Evolutionary conservation across 2,888 invertebrate species (phyloP), one percentile per base, ranked within the genome.

Genomic region (Prosapia bicincta): DNA sequence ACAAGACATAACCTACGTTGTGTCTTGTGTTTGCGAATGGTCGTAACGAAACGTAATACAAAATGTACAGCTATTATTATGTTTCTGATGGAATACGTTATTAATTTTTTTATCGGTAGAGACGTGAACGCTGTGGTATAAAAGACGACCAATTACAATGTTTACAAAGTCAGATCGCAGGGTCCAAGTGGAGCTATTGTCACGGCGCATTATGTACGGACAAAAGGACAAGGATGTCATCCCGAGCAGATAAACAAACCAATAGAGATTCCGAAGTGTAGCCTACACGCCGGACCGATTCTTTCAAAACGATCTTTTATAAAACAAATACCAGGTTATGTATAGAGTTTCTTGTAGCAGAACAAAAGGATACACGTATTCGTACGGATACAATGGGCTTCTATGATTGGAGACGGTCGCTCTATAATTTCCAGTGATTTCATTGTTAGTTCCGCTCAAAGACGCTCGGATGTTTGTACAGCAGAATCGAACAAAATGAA

Each of bases 371-470:
- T 54, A 54, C 54, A 54, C 54, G 54, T 54, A 54, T 54, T 54
- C 54, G 20, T 20, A 20, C n/a, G 20, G 54, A 20, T 54, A 54
- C 54, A 54, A 54, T 54, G 54, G 54, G 20, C 54, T 20, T 54
- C 54, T 54, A 54, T 72, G 76, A 76, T 76, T 76, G 76, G 76
- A 70, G 70, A 76, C 76, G 76, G 70, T 72, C 24, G 71, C 20
- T 20, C 68, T 30, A 69, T 72, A 69, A 72, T 76, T 69, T 76
- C 65, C 54, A 68, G 76, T 76, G 72, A 76, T 76, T 76, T 76
- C 71, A 72, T 69, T 69, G 66, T 72, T 72, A 76, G 72, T 76
- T 76, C 72, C 54, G 54, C 54, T 54, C 54, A 54, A 54, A 54
- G 54, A 54, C 54, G 5, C 54, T 54, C 5, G 54, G 54, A 54